A percentile compares a stretch with the other conserved stretches of the same genome.
Evolutionary conservation across 2,797 vertebrate genomes (phyloP).

Genomic region (Erpetoichthys calabaricus): DNA sequence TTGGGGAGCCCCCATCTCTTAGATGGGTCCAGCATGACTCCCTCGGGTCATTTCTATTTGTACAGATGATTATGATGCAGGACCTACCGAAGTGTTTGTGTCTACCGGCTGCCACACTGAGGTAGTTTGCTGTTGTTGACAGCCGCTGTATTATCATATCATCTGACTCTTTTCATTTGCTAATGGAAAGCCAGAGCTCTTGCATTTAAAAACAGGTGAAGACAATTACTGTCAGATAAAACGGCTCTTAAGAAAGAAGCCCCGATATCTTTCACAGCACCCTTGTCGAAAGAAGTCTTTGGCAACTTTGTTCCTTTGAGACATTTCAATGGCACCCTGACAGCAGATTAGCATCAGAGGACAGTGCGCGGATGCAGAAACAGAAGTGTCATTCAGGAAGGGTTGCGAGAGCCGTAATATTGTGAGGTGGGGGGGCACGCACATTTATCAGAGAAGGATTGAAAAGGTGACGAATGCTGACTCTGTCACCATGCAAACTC

Average conservation of each 20-base stretch:
- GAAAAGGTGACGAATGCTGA: constrained; percentile 52
- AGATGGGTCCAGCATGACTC: no score
- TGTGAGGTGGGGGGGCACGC: no score
- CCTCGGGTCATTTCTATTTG: no score
- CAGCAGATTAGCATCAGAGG: constrained; percentile 21
- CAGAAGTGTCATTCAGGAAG: constrained; percentile 24
- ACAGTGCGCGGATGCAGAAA: constrained; percentile 25
- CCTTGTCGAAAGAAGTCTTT: constrained; percentile 20
- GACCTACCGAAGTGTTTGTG: no score
- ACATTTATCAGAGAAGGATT: constrained; percentile 41
- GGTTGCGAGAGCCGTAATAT: constrained; percentile 23
- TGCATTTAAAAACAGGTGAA: constrained; percentile 17
- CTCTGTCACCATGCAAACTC: constrained; percentile 45
- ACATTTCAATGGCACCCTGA: constrained; percentile 22
- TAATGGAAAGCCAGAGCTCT: constrained; percentile 11
- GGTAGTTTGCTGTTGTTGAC: neutral
- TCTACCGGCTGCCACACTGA: no score
- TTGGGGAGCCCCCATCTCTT: no score
- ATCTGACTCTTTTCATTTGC: constrained; percentile 17
- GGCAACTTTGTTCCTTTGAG: constrained; percentile 21
- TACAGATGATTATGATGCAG: no score
- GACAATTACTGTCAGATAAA: constrained; percentile 19
- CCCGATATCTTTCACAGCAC: constrained; percentile 7
- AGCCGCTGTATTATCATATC: constrained; percentile 11
- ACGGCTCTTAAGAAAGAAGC: constrained; percentile 17